These are phyloP conservation scores for Loris lydekkerianus DNA, from an alignment of 2,797 vertebrate genomes.

Conservation along the genomic window DNA sequence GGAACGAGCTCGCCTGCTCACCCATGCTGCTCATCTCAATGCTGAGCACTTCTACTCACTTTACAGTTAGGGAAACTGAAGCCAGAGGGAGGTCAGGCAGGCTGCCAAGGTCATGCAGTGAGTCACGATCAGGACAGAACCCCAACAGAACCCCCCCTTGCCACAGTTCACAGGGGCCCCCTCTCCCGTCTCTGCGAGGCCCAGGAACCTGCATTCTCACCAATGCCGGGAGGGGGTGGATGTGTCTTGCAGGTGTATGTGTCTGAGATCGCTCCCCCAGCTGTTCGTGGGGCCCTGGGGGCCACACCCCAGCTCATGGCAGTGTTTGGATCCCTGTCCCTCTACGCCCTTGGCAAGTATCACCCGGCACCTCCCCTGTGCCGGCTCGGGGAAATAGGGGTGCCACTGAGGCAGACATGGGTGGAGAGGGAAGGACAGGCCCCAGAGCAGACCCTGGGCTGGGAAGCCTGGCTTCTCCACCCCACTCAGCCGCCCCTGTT, in stretches of 20 bases:
- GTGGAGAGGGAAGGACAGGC: fast-evolving
- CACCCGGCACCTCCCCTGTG: background rate
- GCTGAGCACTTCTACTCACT: background rate
- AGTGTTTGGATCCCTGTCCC: conserved; percentile 93
- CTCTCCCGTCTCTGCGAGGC: background rate
- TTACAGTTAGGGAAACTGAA: background rate
- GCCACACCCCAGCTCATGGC: conserved; percentile 96
- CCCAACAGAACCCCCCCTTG: background rate
- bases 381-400: fast-evolving
- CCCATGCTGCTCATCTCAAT: background rate
- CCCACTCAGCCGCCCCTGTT: fast-evolving
- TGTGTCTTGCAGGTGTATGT: conserved; percentile 93
- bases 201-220: background rate
- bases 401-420: fast-evolving
- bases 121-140: fast-evolving
- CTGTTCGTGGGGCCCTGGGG: conserved; percentile 93
- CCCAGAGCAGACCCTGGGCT: background rate
- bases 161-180: background rate
- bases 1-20: background rate
- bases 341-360: conserved; percentile 93
- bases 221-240: fast-evolving
- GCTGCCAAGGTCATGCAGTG: background rate
- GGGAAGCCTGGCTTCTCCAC: background rate
- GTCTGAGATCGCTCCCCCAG: conserved; percentile 95
- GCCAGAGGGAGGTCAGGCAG: background rate